Base-by-base conservation (phyloP, 2,888 invertebrate genomes). In the Dasysyrphus albostriatus region DNA sequence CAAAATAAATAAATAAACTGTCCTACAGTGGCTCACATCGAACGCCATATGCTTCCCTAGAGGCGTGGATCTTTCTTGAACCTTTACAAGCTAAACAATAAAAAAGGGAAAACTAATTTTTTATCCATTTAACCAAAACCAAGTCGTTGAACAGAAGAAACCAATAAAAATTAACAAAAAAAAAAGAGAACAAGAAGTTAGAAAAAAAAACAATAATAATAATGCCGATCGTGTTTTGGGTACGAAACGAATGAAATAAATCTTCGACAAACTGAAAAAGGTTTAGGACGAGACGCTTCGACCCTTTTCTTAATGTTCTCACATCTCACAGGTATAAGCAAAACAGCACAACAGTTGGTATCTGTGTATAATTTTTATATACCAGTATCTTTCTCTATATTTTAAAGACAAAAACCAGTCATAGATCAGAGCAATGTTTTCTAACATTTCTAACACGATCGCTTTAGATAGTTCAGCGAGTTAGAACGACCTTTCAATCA, bases 231-330 rank as follows among this genome's bases (percentile, higher is more conserved):
- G 74, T 85, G 85, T 85, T 74, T 77, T 73, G 73, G 75, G 69
- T 73, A 77, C 70, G 77, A 82, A 87, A 72, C 87, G 83, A 83
- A 87, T 79, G 70, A 83, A 83, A 87, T 87, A 87, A 87, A 87
- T 87, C 87, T 87, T 87, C 70, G 12, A 10, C 16, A 65, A 42
- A 59, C 47, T 12, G 12, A 70, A 80, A 84, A 84, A 72, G 72
- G 63, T 76, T 76, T 72, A 70, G 47, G 37, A 51, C 32, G 74
- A 56, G 74, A 84, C 70, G 67, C 82, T 59, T 77, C 65, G 65
- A 67, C 65, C 65, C 49, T 67, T 67, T 67, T 19, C 34, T 77
- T 47, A 67, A n/a, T 16, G 7, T 42, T 9, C 47, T 42, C 9
- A 87, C 87, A 87, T 9, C 47, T 42, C 9, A 87, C 87, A 87